Evolutionary conservation across 2,113 vertebrate genomes (phyloP).

Genomic region (Riparia riparia): DNA sequence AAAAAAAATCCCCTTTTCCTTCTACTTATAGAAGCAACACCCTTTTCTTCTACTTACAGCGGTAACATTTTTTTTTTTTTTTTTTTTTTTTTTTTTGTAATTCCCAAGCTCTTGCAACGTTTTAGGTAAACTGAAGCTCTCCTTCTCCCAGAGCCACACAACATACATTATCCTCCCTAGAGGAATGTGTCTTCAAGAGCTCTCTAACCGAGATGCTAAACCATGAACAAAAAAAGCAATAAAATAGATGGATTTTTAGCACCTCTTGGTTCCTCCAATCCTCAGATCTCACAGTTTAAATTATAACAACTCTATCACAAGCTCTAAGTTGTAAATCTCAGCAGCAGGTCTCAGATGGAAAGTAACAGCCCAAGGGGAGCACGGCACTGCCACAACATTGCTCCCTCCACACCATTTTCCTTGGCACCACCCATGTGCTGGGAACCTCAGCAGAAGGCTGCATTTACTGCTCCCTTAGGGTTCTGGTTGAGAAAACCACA

Average conservation of each 20-base stretch:
- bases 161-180: background rate
- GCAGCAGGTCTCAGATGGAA: background rate
- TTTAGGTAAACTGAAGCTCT: background rate
- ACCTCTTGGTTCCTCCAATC: background rate
- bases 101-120: background rate
- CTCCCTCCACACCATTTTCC: background rate
- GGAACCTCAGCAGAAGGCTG: background rate
- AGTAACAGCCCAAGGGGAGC: background rate
- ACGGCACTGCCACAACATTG: accelerated
- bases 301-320: background rate
- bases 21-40: background rate
- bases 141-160: background rate
- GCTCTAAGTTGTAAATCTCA: background rate
- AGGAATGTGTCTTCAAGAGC: background rate
- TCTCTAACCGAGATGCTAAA: background rate
- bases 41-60: background rate
- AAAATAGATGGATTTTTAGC: background rate
- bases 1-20: background rate
- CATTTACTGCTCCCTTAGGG: background rate
- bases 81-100: background rate
- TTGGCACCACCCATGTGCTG: background rate
- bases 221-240: background rate
- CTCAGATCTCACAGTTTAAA: background rate
- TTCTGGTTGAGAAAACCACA: background rate
- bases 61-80: background rate